Evolutionary conservation across 2,797 vertebrate genomes (phyloP).

Genomic region (Enteromius mattozi): DNA sequence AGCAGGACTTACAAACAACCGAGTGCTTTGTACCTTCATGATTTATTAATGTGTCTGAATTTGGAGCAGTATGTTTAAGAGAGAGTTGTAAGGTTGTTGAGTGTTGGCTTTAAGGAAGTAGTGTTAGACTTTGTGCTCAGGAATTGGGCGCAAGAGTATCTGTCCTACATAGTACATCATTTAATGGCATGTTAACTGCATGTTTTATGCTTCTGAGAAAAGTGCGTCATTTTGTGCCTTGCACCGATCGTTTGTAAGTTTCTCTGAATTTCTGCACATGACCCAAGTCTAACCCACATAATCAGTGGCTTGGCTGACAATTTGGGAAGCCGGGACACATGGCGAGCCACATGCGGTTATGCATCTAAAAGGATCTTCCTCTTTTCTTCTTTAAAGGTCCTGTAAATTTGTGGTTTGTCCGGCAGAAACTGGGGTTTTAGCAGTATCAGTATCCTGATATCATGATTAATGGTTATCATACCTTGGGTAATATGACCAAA

Average conservation of each 20-base stretch:
- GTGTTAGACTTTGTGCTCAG: neutral
- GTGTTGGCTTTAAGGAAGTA: neutral
- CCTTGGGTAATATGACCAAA: neutral
- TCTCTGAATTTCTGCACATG: neutral
- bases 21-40: slow-evolving; percentile 4
- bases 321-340: neutral
- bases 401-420: neutral
- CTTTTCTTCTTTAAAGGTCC: neutral
- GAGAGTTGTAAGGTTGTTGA: neutral
- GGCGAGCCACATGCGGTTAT: slow-evolving; percentile 10
- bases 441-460: neutral
- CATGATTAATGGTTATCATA: neutral
- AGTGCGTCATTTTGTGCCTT: neutral
- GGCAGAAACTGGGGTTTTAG: neutral
- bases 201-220: slow-evolving; percentile 5
- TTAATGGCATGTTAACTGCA: neutral
- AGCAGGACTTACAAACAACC: neutral
- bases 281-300: slow-evolving; percentile 25
- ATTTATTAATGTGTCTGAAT: slow-evolving; percentile 23
- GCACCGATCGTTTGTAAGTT: neutral
- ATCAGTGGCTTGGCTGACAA: slow-evolving; percentile 8
- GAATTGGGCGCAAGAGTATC: neutral
- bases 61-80: neutral
- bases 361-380: neutral
- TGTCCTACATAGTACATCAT: neutral